phyloP scores from a whole-genome alignment of 2,888 invertebrate genomes.

The Campaea margaritaria region DNA sequence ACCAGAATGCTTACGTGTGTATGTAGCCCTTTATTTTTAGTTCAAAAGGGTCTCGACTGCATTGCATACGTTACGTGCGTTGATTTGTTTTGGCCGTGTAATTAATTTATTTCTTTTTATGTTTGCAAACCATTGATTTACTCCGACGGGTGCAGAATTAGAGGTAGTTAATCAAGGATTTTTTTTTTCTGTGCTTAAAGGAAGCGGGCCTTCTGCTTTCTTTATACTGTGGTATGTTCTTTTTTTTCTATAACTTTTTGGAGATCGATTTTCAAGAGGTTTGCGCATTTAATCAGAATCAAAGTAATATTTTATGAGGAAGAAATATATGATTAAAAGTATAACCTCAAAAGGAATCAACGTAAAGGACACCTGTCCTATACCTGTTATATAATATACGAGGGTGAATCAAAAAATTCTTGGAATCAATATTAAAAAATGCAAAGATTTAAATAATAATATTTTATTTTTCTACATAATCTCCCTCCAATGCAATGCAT shows the following conservation, averaged over 20 bases:
- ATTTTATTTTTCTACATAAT: no score
- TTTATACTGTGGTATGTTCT: not conserved
- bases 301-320: no score
- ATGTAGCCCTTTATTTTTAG: slow-evolving; percentile 1
- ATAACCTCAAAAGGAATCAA: no score
- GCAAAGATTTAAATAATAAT: no score
- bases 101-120: slow-evolving; percentile 11
- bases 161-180: slow-evolving; percentile 5
- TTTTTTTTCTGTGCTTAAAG: not conserved
- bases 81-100: slow-evolving; percentile 11
- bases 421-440: no score
- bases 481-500: no score
- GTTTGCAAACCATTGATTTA: slow-evolving; percentile 15
- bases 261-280: no score
- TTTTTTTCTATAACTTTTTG: not conserved
- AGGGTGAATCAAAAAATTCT: no score
- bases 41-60: slow-evolving; percentile 2
- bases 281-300: no score
- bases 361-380: no score
- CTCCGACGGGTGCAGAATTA: slow-evolving; percentile 16
- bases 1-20: slow-evolving; percentile 10
- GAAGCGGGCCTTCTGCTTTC: not conserved
- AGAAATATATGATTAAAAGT: no score
- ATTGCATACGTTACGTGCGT: slow-evolving; percentile 8
- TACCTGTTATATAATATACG: no score